Evolutionary conservation across 1,140 invertebrate genomes (phyloP), one percentile per base, ranked within the genome.

Genomic region (Papilio helenus): DNA sequence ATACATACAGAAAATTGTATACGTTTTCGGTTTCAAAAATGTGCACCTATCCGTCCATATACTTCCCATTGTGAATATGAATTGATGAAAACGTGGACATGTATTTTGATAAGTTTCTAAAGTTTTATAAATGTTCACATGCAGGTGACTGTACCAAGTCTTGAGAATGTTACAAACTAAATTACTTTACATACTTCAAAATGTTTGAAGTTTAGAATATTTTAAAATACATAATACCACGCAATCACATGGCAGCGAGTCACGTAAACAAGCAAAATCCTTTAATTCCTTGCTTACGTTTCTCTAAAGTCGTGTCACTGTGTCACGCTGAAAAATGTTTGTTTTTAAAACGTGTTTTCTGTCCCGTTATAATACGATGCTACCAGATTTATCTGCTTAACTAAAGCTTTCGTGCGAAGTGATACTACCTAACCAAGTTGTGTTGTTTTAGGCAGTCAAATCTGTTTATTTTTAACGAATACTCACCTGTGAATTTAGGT

Each of bases 311-410:
- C 61, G 61, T 29, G 61, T 68, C 58, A 61, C 58, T 23, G 26
- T 55, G 51, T 55, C 18, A 20, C 18, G 8, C n/a, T n/a, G 23
- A 68, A 68, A 68, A 68, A 68, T 68, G 61, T 68, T 68, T 29
- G 26, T 68, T 68, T 68, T 68, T 18, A 68, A 68, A 68, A 68
- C 61, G 26, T 68, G 61, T 68, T 68, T 68, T 34, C 61, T 5
- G 61, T 68, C 5, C 26, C 10, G 58, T 61, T 23, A 26, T 29
- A 26, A 65, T 26, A 46, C 44, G 12, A 14, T 46, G 3, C 10
- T 68, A 68, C 26, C 12, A 68, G 58, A 26, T 68, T 34, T 29
- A 68, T 68, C 14, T 68, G 58, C n/a, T 58, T 61, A 3, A 29
- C 23, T 65, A 34, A 4, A 16, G 61, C 26, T 68, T 68, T 68